A percentile compares a stretch with the other conserved stretches of the same genome.
Conservation (phyloP, 1,140 invertebrate species). For the Antheraea pernyi region DNA sequence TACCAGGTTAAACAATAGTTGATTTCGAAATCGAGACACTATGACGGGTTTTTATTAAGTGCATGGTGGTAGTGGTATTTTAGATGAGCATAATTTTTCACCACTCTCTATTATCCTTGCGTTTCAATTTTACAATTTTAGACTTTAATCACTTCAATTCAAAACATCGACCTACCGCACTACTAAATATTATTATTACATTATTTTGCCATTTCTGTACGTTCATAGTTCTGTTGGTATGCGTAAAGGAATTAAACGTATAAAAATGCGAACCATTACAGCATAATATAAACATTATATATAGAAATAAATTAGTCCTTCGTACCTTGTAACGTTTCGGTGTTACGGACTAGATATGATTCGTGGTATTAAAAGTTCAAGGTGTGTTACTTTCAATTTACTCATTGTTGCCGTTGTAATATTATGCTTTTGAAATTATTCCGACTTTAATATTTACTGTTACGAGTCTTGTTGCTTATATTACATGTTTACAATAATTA, state of each 20-base stretch:
- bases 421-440: conserved; percentile 15
- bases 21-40: too few relatives aligned
- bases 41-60: too few relatives aligned
- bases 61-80: too few relatives aligned
- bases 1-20: too few relatives aligned
- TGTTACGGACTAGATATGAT: conserved; percentile 4
- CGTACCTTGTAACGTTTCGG: conserved; percentile 7
- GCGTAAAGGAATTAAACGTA: not conserved
- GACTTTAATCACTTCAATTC: too few relatives aligned
- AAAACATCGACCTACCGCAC: too few relatives aligned
- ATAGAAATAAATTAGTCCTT: conserved; percentile 6
- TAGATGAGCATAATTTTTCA: too few relatives aligned
- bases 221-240: too few relatives aligned
- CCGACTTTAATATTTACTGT: not conserved
- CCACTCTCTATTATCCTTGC: too few relatives aligned
- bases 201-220: too few relatives aligned
- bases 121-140: too few relatives aligned
- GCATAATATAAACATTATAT: not conserved
- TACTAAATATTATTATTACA: too few relatives aligned
- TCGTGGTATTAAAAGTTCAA: conserved; percentile 30
- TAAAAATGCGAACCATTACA: not conserved
- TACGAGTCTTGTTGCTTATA: not conserved
- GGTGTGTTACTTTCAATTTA: conserved; percentile 32
- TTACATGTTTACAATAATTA: not conserved
- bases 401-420: conserved; percentile 17